phyloP scores from a whole-genome alignment of 1,140 invertebrate genomes.

The Glossosoma conforme region DNA sequence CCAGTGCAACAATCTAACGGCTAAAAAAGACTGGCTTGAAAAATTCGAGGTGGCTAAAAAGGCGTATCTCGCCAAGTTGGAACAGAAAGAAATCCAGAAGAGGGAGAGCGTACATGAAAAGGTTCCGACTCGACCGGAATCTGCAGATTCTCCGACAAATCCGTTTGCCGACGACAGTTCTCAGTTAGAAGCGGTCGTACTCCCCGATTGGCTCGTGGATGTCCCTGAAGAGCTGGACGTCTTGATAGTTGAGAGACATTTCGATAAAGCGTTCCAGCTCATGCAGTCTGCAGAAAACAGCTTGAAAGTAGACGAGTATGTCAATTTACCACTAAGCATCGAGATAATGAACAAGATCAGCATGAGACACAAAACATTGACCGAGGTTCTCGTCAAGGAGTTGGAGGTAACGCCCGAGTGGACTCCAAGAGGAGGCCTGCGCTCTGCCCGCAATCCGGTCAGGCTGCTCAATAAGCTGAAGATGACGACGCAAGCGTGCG shows the following conservation, averaged over 20 bases:
- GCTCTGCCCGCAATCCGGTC: conserved; percentile 80
- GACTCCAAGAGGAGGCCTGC: conserved; percentile 87
- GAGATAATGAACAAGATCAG: conserved; percentile 57
- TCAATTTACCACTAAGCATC: conserved; percentile 38
- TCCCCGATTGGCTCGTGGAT: conserved; percentile 88
- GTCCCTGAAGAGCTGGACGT: conserved; percentile 94
- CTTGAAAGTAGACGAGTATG: conserved; percentile 44
- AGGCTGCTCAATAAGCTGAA: conserved; percentile 82
- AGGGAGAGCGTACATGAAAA: conserved; percentile 35
- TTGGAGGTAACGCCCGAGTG: conserved; percentile 82
- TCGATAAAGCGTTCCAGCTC: conserved; percentile 88
- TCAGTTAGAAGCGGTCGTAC: conserved; percentile 50
- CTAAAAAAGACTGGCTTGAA: conserved; percentile 93
- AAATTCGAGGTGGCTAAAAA: conserved; percentile 91
- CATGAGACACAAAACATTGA: conserved; percentile 69
- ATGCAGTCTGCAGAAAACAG: conserved; percentile 58
- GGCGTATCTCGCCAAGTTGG: conserved; percentile 66
- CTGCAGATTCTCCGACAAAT: conserved; percentile 44
- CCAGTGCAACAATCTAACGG: conserved; percentile 79
- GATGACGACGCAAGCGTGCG: conserved; percentile 72
- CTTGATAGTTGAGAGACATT: conserved; percentile 93
- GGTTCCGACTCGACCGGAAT: conserved; percentile 42
- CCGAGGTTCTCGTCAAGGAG: conserved; percentile 83
- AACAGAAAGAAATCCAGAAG: conserved; percentile 52
- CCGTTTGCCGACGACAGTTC: conserved; percentile 49